Percentiles rank a stretch among this genome's conserved stretches.
phyloP scores from a whole-genome alignment of 2,113 vertebrate genomes.

The Erythrocebus patas region DNA sequence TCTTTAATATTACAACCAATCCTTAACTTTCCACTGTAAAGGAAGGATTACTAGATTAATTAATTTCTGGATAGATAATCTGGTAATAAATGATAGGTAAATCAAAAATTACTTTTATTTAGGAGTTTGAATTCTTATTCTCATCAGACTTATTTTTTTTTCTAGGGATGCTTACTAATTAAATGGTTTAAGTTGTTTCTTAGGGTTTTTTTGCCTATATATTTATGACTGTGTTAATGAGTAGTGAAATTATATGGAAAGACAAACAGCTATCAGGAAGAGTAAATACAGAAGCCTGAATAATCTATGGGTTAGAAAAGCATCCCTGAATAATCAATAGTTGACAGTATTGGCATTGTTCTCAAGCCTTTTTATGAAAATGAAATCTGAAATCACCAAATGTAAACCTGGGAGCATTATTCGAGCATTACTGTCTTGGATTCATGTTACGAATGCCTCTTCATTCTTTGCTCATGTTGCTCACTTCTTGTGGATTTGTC shows the following conservation, averaged over 20 bases:
- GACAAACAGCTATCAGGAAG: not conserved
- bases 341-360: not conserved
- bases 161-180: not conserved
- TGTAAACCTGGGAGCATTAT: not conserved
- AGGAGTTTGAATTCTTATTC: slow-evolving; percentile 28
- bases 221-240: not conserved
- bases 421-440: not conserved
- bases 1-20: slow-evolving; percentile 7
- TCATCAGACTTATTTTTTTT: not conserved
- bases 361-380: not conserved
- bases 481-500: not conserved
- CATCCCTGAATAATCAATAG: not conserved
- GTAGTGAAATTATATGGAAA: not conserved
- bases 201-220: not conserved
- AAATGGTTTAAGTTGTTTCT: not conserved
- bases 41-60: not conserved
- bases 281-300: not conserved
- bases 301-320: not conserved
- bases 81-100: slow-evolving; percentile 32
- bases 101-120: slow-evolving; percentile 40
- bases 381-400: not conserved
- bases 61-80: slow-evolving; percentile 33
- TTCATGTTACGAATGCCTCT: not conserved
- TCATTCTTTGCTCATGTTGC: not conserved
- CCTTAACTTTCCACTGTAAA: slow-evolving; percentile 22